These are phyloP conservation scores for Oedothorax gibbosus DNA, from an alignment of 1,140 invertebrate genomes.

Conservation along the genomic window DNA sequence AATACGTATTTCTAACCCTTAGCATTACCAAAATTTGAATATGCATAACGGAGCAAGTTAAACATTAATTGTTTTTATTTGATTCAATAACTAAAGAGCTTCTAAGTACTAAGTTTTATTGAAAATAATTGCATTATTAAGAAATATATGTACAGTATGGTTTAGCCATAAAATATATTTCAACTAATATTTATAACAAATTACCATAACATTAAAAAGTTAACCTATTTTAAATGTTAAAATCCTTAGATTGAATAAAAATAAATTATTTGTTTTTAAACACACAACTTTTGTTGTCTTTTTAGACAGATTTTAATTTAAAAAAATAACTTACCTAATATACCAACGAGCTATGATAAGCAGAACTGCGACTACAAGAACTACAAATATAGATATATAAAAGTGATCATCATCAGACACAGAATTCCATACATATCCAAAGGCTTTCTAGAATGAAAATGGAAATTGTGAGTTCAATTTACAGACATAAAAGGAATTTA, in stretches of 20 bases:
- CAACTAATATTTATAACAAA: neutral
- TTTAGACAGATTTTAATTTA: neutral
- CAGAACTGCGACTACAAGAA: conserved; percentile 67
- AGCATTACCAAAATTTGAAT: too few species aligned
- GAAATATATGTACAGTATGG: neutral
- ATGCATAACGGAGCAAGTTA: too few species aligned
- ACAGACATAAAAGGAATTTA: too few species aligned
- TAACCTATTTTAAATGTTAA: neutral
- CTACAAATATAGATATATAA: conserved; percentile 66
- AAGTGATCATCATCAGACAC: conserved; percentile 68
- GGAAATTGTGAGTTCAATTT: too few species aligned
- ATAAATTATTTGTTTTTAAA: too few species aligned
- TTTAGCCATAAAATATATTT: neutral
- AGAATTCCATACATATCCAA: conserved; percentile 66
- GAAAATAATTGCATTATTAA: neutral
- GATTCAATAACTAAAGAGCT: too few species aligned
- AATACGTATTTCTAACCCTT: too few species aligned
- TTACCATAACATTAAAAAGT: neutral
- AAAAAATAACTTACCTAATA: conserved; percentile 64
- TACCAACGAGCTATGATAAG: conserved; percentile 69
- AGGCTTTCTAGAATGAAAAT: conserved; percentile 67
- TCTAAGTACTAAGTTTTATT: neutral
- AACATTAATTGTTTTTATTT: too few species aligned
- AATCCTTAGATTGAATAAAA: neutral
- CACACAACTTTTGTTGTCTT: neutral